Conservation (phyloP, 2,888 invertebrate species). For the Leptinotarsa rubiginosa region DNA sequence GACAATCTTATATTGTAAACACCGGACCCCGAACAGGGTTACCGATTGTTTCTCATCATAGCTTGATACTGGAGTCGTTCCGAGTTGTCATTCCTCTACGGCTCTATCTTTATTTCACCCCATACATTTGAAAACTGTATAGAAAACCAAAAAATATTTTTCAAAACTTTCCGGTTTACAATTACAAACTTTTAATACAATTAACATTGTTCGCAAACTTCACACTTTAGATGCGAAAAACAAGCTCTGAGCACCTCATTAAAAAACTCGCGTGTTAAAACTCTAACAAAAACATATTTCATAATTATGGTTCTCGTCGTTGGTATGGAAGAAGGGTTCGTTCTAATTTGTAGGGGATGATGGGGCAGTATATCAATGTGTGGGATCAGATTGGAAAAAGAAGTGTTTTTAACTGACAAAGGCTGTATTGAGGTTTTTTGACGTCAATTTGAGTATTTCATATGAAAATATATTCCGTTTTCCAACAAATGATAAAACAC, state of each 20-base stretch:
- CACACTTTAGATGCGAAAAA: not conserved
- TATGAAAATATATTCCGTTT: no score
- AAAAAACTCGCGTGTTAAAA: constrained; percentile 4
- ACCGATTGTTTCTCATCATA: no score
- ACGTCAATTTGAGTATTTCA: no score
- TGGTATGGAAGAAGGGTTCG: not conserved
- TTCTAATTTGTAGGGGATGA: constrained; percentile 1
- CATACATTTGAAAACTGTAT: not conserved
- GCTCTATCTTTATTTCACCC: no score
- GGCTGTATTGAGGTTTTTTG: no score
- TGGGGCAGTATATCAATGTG: not conserved
- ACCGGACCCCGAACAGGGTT: no score
- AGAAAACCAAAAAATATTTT: not conserved
- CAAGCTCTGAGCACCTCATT: not conserved
- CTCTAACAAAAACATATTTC: not conserved
- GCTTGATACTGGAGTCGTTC: no score
- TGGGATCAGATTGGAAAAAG: not conserved
- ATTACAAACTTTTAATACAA: not conserved
- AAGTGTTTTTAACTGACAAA: not conserved
- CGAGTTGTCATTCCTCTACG: no score
- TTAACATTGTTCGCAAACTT: not conserved
- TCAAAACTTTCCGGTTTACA: not conserved
- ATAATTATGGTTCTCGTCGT: not conserved
- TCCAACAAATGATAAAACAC: no score
- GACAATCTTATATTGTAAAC: no score